Evolutionary conservation across 30 jellyfish, hydroid and myxozoan genomes (phyloP).

Genomic region (Nemopilema nomurai): DNA sequence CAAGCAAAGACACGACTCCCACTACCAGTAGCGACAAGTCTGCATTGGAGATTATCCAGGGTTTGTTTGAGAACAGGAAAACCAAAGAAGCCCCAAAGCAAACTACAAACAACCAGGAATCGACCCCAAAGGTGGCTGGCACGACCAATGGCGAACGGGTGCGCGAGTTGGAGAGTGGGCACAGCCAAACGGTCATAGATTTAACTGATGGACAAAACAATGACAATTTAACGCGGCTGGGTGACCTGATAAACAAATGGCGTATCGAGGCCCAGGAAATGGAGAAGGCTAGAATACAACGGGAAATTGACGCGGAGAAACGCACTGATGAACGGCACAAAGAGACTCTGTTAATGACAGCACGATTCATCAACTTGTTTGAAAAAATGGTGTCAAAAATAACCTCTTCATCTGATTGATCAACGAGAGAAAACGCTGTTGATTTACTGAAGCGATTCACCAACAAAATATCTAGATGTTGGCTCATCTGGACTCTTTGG

Average conservation of each 20-base stretch:
- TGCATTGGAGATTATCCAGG: not conserved
- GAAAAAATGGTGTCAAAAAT: conserved; percentile 36
- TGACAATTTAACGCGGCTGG: conserved; percentile 5
- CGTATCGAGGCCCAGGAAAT: conserved; percentile 31
- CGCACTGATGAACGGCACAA: conserved; percentile 51
- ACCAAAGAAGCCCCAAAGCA: not conserved
- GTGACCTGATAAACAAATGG: conserved; percentile 43
- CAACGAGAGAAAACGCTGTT: no score
- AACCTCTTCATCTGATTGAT: conserved; percentile 13
- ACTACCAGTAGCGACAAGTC: not conserved
- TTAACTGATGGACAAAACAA: not conserved
- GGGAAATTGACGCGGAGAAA: conserved; percentile 46
- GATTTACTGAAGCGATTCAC: no score
- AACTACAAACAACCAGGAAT: not conserved
- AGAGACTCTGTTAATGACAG: conserved; percentile 31
- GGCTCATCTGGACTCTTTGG: no score
- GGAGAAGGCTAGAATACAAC: conserved; percentile 23
- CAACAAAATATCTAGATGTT: no score
- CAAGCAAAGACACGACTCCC: not conserved
- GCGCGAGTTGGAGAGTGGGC: not conserved
- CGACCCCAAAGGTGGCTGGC: not conserved
- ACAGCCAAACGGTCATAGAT: not conserved
- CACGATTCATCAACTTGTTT: conserved; percentile 41
- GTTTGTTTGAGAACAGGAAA: conserved; percentile 2
- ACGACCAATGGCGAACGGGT: not conserved